Percentiles rank a stretch among this genome's conserved stretches.
These are phyloP conservation scores for Lagorchestes hirsutus DNA, from an alignment of 2,797 vertebrate species.

Conservation along the genomic window DNA sequence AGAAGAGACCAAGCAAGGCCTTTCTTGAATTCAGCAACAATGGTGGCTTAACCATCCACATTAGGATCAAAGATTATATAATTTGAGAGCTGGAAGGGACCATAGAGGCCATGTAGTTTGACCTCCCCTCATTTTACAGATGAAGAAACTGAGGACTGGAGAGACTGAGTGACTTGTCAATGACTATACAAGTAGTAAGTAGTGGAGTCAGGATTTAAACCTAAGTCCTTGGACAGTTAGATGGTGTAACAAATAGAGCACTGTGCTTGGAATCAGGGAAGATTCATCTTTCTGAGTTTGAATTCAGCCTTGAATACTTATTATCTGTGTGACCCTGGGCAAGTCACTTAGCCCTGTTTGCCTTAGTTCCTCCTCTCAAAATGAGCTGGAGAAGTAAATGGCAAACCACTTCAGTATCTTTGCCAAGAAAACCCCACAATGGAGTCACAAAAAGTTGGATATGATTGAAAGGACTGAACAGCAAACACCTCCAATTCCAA, in stretches of 20 bases:
- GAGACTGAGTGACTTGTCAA: background rate
- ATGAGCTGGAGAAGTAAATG: background rate
- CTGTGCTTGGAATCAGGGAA: background rate
- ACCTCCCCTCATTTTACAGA: background rate
- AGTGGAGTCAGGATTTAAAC: background rate
- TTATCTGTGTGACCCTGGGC: background rate
- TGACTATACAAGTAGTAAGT: background rate
- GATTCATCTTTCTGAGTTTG: background rate
- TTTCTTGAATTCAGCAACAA: background rate
- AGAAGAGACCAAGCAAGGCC: background rate
- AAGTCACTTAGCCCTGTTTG: background rate
- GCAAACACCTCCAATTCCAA: background rate
- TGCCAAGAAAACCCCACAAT: background rate
- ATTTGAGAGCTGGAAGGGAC: background rate
- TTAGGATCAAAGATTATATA: background rate
- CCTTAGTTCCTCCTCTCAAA: background rate
- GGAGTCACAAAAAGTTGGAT: background rate
- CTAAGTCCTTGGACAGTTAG: background rate
- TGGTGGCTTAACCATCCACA: background rate
- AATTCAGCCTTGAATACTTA: background rate
- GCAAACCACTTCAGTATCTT: background rate
- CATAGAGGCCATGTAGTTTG: background rate
- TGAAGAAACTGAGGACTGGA: background rate
- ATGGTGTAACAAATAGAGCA: background rate
- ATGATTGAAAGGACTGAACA: constrained; percentile 14